A percentile compares a stretch with the other conserved stretches of the same genome.
Conservation (phyloP, 2,888 invertebrate species). For the Cyaniris semiargus region DNA sequence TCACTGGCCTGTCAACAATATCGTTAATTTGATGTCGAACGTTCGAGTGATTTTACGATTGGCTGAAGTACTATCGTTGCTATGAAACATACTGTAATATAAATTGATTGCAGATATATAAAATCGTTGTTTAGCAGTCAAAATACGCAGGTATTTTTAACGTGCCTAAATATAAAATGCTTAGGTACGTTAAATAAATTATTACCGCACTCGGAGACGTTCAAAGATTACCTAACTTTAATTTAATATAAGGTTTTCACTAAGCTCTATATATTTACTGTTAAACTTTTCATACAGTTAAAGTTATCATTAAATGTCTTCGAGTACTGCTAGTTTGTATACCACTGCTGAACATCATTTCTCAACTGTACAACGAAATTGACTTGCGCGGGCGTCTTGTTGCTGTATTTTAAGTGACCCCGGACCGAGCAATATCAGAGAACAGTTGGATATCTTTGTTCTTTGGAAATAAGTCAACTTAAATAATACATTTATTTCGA, state of each 20-base stretch:
- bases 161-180: no score
- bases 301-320: no score
- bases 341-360: background rate
- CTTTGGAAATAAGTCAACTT: background rate
- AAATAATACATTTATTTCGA: background rate
- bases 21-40: conserved; percentile 15
- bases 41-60: conserved; percentile 3
- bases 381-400: background rate
- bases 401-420: conserved; percentile 6
- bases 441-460: background rate
- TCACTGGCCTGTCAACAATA: conserved; percentile 16
- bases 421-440: background rate
- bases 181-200: no score
- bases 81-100: background rate
- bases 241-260: no score
- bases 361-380: background rate
- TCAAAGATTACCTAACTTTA: no score
- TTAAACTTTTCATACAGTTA: no score
- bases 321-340: background rate
- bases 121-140: background rate
- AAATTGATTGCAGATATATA: background rate
- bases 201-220: no score
- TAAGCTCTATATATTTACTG: no score
- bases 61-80: background rate
- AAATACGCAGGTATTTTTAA: background rate